phyloP scores from a whole-genome alignment of 1,140 invertebrate genomes.

The Drosophila eugracilis region DNA sequence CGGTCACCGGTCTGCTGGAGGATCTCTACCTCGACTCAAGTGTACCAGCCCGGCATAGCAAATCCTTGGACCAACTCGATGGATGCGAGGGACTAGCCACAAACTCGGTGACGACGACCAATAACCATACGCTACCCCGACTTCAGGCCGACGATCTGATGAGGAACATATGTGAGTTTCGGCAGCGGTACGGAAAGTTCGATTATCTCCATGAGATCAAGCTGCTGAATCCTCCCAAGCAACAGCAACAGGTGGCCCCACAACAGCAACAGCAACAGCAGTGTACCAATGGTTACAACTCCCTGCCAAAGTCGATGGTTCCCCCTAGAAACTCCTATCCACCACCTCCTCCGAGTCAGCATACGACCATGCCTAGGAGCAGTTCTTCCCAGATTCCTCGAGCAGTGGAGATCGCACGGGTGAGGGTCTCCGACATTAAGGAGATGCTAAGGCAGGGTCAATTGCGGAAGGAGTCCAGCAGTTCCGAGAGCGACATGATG shows the following conservation, averaged over 20 bases:
- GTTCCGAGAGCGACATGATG: slow-evolving; percentile 77
- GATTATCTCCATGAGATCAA: slow-evolving; percentile 84
- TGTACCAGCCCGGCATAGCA: slow-evolving; percentile 89
- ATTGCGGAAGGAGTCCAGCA: slow-evolving; percentile 76
- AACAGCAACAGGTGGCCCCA: slow-evolving; percentile 8
- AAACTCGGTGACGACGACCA: slow-evolving; percentile 8
- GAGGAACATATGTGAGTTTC: slow-evolving; percentile 87
- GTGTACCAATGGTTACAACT: slow-evolving; percentile 66
- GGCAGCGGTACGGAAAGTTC: slow-evolving; percentile 86
- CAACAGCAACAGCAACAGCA: slow-evolving; percentile 20
- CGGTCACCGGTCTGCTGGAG: slow-evolving; percentile 87
- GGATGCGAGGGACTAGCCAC: slow-evolving; percentile 55
- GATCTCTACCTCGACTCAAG: slow-evolving; percentile 53
- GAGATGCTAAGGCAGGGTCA: slow-evolving; percentile 78
- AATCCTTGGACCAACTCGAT: slow-evolving; percentile 91
- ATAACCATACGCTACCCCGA: slow-evolving; percentile 58
- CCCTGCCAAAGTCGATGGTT: slow-evolving; percentile 83
- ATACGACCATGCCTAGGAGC: slow-evolving; percentile 77
- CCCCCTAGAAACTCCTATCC: slow-evolving; percentile 87
- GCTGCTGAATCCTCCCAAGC: slow-evolving; percentile 79
- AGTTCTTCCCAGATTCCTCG: slow-evolving; percentile 72
- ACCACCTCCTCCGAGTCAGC: slow-evolving; percentile 82
- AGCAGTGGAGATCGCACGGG: slow-evolving; percentile 79
- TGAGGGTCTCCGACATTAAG: slow-evolving; percentile 81
- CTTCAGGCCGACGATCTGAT: slow-evolving; percentile 82